Evolutionary conservation across 2,888 invertebrate species (phyloP).

Genomic region (Polydesmus complanatus): DNA sequence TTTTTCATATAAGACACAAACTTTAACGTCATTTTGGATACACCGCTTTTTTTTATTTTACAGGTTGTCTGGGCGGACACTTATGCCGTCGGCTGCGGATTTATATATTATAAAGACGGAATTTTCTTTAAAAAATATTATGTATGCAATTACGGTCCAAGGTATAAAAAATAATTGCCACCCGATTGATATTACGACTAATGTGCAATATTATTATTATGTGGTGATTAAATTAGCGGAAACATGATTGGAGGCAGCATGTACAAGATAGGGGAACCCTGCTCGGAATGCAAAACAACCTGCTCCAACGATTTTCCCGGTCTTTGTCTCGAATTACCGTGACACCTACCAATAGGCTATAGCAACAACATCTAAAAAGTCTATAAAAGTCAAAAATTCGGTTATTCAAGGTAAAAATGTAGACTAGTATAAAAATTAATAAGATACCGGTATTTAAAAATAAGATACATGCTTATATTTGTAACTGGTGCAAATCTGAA

Average conservation of each 20-base stretch:
- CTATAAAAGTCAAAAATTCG: no score
- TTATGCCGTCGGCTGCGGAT: conserved; percentile 72
- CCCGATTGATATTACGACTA: neutral
- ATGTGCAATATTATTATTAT: neutral
- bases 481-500: no score
- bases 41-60: no score
- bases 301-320: conserved; percentile 3
- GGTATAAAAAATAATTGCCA: neutral
- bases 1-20: no score
- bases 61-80: conserved; percentile 71
- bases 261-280: conserved; percentile 4
- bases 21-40: no score
- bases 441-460: no score
- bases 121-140: conserved; percentile 56
- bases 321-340: neutral
- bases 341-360: no score
- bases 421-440: no score
- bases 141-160: conserved; percentile 72
- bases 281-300: neutral
- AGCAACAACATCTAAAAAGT: neutral
- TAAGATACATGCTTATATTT: no score
- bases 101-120: conserved; percentile 49
- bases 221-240: conserved; percentile 2
- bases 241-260: conserved; percentile 3
- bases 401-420: no score